Evolutionary conservation across 1,140 invertebrate genomes (phyloP).

Genomic region (Cyclargus thomasi): DNA sequence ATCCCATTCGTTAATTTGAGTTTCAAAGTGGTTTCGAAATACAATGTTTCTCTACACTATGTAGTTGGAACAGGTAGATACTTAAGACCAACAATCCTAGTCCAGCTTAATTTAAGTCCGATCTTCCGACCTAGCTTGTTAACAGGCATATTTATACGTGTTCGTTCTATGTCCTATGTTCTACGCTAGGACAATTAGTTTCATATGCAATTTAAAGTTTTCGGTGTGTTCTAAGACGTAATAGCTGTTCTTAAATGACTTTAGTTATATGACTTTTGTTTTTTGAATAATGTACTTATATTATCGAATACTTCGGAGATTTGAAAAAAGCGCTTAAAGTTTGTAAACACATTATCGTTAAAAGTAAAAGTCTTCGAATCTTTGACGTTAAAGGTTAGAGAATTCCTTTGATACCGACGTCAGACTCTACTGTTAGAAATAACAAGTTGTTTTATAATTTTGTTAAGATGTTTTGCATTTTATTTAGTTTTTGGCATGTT

Average conservation of each 20-base stretch:
- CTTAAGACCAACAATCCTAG: background rate
- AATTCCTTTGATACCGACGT: background rate
- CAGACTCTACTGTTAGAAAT: no score
- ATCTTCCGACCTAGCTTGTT: background rate
- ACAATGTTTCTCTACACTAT: no score
- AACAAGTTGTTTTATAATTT: no score
- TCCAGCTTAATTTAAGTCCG: background rate
- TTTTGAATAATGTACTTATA: background rate
- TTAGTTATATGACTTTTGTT: slow-evolving; percentile 12
- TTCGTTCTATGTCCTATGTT: slow-evolving; percentile 1
- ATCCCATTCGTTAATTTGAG: no score
- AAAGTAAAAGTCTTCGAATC: background rate
- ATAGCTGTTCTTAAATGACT: background rate
- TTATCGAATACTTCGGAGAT: background rate
- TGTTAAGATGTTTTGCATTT: no score
- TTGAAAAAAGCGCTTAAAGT: background rate
- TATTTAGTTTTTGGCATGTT: no score
- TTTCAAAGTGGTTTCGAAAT: no score
- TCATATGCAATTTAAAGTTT: slow-evolving; percentile 15
- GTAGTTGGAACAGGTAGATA: background rate
- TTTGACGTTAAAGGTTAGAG: background rate
- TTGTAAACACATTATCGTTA: background rate
- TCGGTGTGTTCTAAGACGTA: background rate
- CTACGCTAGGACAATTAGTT: slow-evolving; percentile 8
- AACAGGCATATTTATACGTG: background rate